phyloP scores from a whole-genome alignment of 2,888 invertebrate species.

The Phaonia tiefii region DNA sequence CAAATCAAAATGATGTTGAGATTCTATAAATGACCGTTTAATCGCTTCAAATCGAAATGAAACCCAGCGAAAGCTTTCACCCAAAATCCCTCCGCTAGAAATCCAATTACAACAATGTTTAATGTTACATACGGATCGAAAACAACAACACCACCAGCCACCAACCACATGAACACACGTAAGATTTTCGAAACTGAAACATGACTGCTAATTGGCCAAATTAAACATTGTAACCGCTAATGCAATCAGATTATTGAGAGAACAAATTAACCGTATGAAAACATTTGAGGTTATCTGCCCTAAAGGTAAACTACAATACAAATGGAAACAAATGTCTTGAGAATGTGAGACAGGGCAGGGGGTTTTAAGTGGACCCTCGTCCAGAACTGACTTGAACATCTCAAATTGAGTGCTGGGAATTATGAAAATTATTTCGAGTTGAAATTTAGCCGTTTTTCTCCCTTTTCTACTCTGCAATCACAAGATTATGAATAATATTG shows the following conservation, averaged over 20 bases:
- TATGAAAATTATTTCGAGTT: slow-evolving; percentile 6
- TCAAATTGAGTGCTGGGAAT: not conserved
- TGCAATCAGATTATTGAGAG: slow-evolving; percentile 54
- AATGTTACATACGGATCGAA: not conserved
- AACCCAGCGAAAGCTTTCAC: slow-evolving; percentile 32
- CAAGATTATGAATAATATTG: slow-evolving; percentile 15
- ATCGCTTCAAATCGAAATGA: slow-evolving; percentile 14
- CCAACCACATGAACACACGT: not conserved
- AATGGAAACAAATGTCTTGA: slow-evolving; percentile 9
- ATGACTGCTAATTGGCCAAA: slow-evolving; percentile 56
- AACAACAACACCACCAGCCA: slow-evolving; percentile 26
- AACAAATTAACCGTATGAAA: slow-evolving; percentile 27
- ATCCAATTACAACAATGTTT: slow-evolving; percentile 23
- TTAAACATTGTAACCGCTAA: slow-evolving; percentile 59
- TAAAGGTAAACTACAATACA: too few species aligned
- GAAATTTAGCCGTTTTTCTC: too few species aligned
- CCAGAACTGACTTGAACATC: not conserved
- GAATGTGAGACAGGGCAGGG: not conserved
- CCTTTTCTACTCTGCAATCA: not conserved
- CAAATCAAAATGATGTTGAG: slow-evolving; percentile 27
- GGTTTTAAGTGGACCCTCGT: not conserved
- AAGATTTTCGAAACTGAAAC: slow-evolving; percentile 32
- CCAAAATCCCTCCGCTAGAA: slow-evolving; percentile 30
- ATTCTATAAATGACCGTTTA: slow-evolving; percentile 40
- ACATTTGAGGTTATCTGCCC: too few species aligned